These are phyloP conservation scores for Maniola jurtina DNA, from an alignment of 1,140 invertebrate species.

Conservation along the genomic window DNA sequence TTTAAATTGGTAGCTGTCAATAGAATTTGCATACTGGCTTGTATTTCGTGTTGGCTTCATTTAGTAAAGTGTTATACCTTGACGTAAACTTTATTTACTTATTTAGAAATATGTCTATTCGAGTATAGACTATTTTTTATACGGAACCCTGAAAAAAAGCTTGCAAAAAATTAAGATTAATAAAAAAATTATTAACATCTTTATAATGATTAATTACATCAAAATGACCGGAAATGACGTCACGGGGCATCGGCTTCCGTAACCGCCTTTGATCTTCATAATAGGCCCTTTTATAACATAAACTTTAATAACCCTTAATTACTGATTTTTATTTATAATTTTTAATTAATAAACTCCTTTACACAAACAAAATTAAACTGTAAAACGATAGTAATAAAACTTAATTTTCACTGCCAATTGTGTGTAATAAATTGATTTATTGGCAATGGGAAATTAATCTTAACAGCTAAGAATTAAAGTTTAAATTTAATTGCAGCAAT, in stretches of 20 bases:
- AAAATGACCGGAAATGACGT: slow-evolving; percentile 21
- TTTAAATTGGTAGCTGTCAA: slow-evolving; percentile 12
- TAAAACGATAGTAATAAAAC: not conserved
- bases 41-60: not conserved
- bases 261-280: slow-evolving; percentile 28
- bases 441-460: slow-evolving; percentile 19
- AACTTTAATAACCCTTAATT: slow-evolving; percentile 29
- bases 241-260: slow-evolving; percentile 23
- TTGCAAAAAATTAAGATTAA: not conserved
- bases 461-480: slow-evolving; percentile 4
- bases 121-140: too few species aligned
- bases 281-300: slow-evolving; percentile 24
- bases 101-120: not conserved
- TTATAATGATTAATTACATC: slow-evolving; percentile 1
- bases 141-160: not conserved
- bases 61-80: not conserved
- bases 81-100: not conserved
- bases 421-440: not conserved
- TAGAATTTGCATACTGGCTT: slow-evolving; percentile 17
- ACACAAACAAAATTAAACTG: slow-evolving; percentile 14
- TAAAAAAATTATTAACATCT: not conserved
- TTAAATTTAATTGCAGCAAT: slow-evolving; percentile 5
- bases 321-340: slow-evolving; percentile 31
- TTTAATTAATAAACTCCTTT: slow-evolving; percentile 30
- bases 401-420: slow-evolving; percentile 12